Evolutionary conservation across 2,888 invertebrate species (phyloP).

Genomic region (Adelphocoris suturalis): DNA sequence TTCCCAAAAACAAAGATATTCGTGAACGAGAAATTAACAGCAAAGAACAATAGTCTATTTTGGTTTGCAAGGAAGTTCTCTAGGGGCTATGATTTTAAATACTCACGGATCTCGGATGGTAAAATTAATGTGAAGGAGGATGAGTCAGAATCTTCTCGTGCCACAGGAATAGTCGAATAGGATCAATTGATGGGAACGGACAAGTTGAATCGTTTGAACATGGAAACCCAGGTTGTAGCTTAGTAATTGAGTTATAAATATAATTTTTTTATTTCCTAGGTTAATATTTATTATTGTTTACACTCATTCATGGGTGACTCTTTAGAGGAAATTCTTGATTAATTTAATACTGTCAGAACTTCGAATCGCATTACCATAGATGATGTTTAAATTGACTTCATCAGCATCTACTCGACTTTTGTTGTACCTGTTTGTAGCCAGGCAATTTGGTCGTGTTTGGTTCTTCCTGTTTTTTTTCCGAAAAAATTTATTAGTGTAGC

Average conservation of each 20-base stretch:
- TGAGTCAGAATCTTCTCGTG: not conserved
- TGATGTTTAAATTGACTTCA: not conserved
- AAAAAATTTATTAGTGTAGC: too few relatives aligned
- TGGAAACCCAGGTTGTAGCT: not conserved
- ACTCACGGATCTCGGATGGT: not conserved
- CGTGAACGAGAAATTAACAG: not conserved
- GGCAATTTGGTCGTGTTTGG: too few relatives aligned
- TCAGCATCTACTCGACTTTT: too few relatives aligned
- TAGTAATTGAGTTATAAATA: not conserved
- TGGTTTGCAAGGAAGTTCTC: not conserved
- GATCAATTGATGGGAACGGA: not conserved
- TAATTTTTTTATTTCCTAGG: not conserved
- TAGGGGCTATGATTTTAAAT: not conserved
- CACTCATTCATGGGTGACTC: not conserved
- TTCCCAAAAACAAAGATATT: not conserved
- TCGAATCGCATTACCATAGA: not conserved
- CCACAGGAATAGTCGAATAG: not conserved
- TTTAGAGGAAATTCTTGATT: not conserved
- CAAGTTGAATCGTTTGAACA: not conserved
- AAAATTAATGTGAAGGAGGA: not conserved
- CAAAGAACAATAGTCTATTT: not conserved
- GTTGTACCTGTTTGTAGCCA: too few relatives aligned
- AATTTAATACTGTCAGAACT: not conserved
- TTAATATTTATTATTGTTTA: not conserved
- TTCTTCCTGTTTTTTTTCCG: too few relatives aligned